Percentiles rank a stretch among this genome's conserved stretches.
These are phyloP conservation scores for Stigmatopora argus DNA, from an alignment of 2,113 vertebrate species.

Conservation along the genomic window DNA sequence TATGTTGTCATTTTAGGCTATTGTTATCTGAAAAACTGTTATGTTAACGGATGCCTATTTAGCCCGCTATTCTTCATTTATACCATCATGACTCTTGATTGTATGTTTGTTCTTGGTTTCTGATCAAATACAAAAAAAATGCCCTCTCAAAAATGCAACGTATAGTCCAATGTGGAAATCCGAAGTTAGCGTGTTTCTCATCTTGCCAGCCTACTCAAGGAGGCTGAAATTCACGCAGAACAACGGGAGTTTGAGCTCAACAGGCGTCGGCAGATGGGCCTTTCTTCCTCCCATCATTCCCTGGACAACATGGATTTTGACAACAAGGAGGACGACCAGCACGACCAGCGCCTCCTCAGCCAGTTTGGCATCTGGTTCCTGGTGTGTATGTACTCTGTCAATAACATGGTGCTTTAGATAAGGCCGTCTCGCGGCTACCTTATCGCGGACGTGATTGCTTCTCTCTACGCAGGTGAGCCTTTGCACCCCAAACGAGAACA, in stretches of 20 bases:
- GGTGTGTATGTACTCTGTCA: slow-evolving; percentile 69
- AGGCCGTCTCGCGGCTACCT: slow-evolving; percentile 9
- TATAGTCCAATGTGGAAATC: too few relatives aligned
- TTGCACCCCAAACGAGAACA: slow-evolving; percentile 97
- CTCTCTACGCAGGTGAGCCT: slow-evolving; percentile 82
- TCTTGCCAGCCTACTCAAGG: slow-evolving; percentile 83
- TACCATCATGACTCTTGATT: too few relatives aligned
- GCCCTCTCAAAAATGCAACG: too few relatives aligned
- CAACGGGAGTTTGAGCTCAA: slow-evolving; percentile 92
- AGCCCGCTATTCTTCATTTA: too few relatives aligned
- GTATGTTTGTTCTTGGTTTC: too few relatives aligned
- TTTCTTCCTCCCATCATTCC: slow-evolving; percentile 93
- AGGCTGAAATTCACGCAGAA: slow-evolving; percentile 95
- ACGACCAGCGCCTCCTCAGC: slow-evolving; percentile 94
- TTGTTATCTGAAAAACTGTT: too few relatives aligned
- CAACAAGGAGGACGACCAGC: slow-evolving; percentile 97
- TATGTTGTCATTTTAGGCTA: too few relatives aligned
- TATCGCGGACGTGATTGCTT: slow-evolving; percentile 19
- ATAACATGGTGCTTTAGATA: slow-evolving; percentile 24
- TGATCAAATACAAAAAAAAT: too few relatives aligned
- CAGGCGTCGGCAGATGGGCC: slow-evolving; percentile 89
- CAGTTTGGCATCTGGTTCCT: slow-evolving; percentile 99
- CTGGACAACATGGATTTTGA: slow-evolving; percentile 96
- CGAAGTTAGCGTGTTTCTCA: too few relatives aligned
- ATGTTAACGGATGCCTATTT: too few relatives aligned